Evolutionary conservation across 2,797 vertebrate species (phyloP), one percentile per base, ranked within the genome.

Genomic region (Lutjanus campechanus): DNA sequence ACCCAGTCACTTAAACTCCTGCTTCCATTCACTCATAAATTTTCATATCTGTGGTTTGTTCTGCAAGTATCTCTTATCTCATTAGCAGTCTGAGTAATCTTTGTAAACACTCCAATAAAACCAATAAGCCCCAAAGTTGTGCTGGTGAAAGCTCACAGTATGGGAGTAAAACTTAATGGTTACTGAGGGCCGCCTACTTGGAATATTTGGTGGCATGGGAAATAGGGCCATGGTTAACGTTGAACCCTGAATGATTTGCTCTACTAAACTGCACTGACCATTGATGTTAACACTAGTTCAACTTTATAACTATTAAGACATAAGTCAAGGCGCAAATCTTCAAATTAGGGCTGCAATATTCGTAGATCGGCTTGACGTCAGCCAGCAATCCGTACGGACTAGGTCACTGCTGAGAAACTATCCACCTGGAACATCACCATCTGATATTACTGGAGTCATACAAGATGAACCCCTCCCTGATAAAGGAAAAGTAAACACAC

Each of bases 341-440:
- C 20, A 49, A 44, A 80, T 64, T 65, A 54, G 43, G 41, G 17
- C 46, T 12, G 25, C 46, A 47, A 53, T 50, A 51, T 68, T 62
- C 73, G 78, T 76, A 76, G 11, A 50, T 51, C 41, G 67, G 53
- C 53, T 20, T 8, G 59, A 20, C 50, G 19, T 69, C 40, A 16
- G 76, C 19, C 50, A 17, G 60, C 4, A 36, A 59, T 54, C 49
- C 0, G 5, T 15, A 20, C 36, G 43, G 58, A 73, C 60, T 66
- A 51, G 29, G 29, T 36, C 58, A 67, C 3, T 76, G 29, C 71
- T 67, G 53, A 76, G 65, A 77, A 67, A 59, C 17, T n/a, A 54
- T 25, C 40, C 55, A 65, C 60, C 36, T 41, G 40, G 25, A 70
- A 54, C 56, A 22, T n/a, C 61, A 15, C n/a, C 17, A 4, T 54